Base-by-base conservation (phyloP, 2,113 vertebrate genomes). In the Nematolebias whitei region DNA sequence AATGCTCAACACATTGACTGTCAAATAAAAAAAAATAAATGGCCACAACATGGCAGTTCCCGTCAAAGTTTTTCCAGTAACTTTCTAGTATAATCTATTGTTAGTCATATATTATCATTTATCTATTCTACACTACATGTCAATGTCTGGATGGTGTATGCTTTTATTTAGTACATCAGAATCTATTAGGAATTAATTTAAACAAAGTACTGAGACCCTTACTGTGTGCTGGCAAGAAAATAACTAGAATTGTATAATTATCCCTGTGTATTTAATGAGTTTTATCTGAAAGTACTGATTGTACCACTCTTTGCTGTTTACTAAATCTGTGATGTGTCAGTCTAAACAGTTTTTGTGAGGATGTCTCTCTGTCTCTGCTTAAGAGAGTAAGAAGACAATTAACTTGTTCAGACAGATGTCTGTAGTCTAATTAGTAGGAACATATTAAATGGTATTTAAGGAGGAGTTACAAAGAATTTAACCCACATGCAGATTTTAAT, bases 311-410 rank as follows among this genome's bases (percentile, higher is more conserved):
- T 3, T 63, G 51, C 50, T 67, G 38, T 22, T 53, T 60, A 39
- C 48, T 43, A 26, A 54, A 23, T 8, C 8, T 32, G 13, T 26
- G 56, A 26, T 39, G 29, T 35, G 45, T n/a, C 22, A 20, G 41
- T 18, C 24, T 59, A 53, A 56, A 71, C 40, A 35, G 24, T 50
- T 67, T 64, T 54, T 32, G 22, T 32, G 20, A 62, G 26, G 68
- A 76, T 64, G 38, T 35, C 43, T 59, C 14, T 58, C 41, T n/a
- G n/a, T n/a, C n/a, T 64, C 8, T 58, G 69, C 61, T 64, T 68
- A 52, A 61, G 15, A 40, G 65, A 12, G 47, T 58, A 58, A 71
- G 48, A 68, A 38, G 54, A 75, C 50, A 81, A 71, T 71, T 50
- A 63, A 67, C 32, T 43, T 57, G 26, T 72, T 80, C 55, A 63